A percentile compares a stretch with the other conserved stretches of the same genome.
Evolutionary conservation across 2,797 vertebrate genomes (phyloP).

Genomic region (Lacerta viridis): DNA sequence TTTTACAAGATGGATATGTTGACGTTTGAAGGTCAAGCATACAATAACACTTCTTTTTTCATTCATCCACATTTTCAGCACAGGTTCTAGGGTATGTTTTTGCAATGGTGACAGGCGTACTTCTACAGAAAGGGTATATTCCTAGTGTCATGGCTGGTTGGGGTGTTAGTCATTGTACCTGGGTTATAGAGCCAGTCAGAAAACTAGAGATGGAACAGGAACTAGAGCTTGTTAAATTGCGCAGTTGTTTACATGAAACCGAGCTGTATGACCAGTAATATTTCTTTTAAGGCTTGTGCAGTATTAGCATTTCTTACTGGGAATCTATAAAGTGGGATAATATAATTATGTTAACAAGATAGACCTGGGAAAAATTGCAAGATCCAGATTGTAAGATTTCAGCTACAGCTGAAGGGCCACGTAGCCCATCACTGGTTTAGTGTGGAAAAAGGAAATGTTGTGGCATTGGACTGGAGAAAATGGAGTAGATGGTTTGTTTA

Average conservation of each 20-base stretch:
- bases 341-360: background rate
- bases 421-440: too few species aligned
- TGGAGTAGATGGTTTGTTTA: too few species aligned
- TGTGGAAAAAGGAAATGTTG: background rate
- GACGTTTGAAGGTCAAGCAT: constrained; percentile 58
- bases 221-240: background rate
- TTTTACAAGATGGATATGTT: constrained; percentile 44
- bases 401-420: too few species aligned
- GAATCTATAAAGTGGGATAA: background rate
- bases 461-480: background rate
- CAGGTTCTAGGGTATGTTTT: background rate
- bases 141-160: background rate
- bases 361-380: background rate
- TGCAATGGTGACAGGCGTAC: background rate
- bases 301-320: background rate
- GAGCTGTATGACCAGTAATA: background rate
- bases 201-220: background rate
- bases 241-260: background rate
- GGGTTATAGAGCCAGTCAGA: background rate
- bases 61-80: background rate
- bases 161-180: background rate
- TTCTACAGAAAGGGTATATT: background rate
- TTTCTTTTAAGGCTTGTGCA: background rate
- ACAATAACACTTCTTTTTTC: constrained; percentile 39
- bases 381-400: too few species aligned